Conservation (phyloP, 2,888 invertebrate genomes). For the Malacosoma neustria region DNA sequence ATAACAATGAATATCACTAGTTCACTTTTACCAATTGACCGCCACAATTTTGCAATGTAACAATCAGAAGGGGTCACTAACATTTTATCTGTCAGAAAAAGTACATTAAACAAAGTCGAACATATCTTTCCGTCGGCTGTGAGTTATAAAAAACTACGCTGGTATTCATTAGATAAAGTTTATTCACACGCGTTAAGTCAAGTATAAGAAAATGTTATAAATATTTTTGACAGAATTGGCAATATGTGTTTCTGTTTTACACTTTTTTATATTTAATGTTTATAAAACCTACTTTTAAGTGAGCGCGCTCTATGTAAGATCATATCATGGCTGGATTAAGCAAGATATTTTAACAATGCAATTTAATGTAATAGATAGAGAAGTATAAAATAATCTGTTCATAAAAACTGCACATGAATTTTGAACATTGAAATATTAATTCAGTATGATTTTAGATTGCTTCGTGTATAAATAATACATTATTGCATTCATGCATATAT, state of each 20-base stretch:
- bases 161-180: neutral
- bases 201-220: neutral
- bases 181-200: neutral
- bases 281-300: too few species aligned
- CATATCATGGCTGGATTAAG: too few species aligned
- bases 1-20: conserved; percentile 1
- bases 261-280: too few species aligned
- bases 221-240: too few species aligned
- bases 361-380: too few species aligned
- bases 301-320: too few species aligned
- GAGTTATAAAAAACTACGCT: neutral
- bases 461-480: neutral
- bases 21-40: neutral
- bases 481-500: neutral
- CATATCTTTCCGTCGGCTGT: neutral
- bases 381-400: too few species aligned
- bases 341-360: too few species aligned
- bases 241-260: too few species aligned
- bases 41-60: neutral
- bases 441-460: neutral
- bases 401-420: neutral
- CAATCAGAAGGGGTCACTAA: neutral
- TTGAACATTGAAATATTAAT: neutral
- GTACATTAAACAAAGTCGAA: neutral
- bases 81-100: neutral